phyloP scores from a whole-genome alignment of 2,888 invertebrate genomes.

The Prosopocoilus inquinatus region DNA sequence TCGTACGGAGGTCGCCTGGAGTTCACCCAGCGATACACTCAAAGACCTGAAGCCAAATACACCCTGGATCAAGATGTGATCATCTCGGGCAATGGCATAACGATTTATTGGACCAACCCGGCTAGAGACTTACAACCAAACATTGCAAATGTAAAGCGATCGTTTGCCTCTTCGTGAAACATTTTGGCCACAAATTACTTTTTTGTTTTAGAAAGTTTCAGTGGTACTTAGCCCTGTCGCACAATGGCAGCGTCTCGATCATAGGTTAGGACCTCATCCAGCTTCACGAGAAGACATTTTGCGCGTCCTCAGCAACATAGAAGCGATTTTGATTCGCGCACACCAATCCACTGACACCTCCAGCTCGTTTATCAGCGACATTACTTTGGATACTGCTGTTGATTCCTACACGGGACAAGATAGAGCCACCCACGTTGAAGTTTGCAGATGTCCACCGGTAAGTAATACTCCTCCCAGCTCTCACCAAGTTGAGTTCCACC shows the following conservation, averaged over 20 bases:
- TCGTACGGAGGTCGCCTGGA: slow-evolving; percentile 85
- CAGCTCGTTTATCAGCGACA: slow-evolving; percentile 73
- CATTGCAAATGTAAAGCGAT: slow-evolving; percentile 58
- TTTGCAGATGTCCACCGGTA: slow-evolving; percentile 76
- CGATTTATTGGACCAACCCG: slow-evolving; percentile 74
- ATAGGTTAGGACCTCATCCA: slow-evolving; percentile 54
- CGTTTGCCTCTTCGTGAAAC: slow-evolving; percentile 1
- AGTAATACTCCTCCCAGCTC: slow-evolving; percentile 6
- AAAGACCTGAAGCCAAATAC: slow-evolving; percentile 51
- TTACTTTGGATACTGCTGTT: slow-evolving; percentile 82
- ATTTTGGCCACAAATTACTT: not conserved
- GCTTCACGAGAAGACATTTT: slow-evolving; percentile 81
- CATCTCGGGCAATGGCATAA: slow-evolving; percentile 73
- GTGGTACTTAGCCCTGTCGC: slow-evolving; percentile 63
- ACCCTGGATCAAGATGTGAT: slow-evolving; percentile 78
- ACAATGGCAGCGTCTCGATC: slow-evolving; percentile 63
- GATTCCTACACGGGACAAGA: slow-evolving; percentile 58
- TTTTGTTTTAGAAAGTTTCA: slow-evolving; percentile 54
- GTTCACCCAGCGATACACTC: slow-evolving; percentile 68
- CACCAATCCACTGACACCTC: slow-evolving; percentile 65
- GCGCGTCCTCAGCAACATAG: slow-evolving; percentile 78
- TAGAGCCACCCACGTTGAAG: slow-evolving; percentile 77
- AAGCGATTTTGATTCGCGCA: slow-evolving; percentile 80
- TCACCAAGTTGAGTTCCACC: no score
- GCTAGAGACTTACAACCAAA: slow-evolving; percentile 54